Conservation (phyloP, 1,140 invertebrate genomes). For the Heliothis virescens region DNA sequence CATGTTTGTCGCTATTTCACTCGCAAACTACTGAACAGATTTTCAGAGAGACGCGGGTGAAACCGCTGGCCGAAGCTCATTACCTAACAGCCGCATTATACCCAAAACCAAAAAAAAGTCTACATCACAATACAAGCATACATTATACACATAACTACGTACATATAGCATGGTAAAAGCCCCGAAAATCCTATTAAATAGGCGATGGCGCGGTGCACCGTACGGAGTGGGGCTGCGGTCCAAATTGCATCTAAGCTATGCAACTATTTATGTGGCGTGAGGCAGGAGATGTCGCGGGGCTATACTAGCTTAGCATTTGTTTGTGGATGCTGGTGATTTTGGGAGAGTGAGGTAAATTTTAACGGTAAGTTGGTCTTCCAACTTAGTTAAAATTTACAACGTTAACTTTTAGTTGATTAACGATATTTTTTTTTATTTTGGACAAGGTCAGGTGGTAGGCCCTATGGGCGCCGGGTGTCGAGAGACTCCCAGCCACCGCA, state of each 20-base stretch:
- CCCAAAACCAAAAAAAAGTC: background rate
- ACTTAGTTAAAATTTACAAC: no score
- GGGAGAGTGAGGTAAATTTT: background rate
- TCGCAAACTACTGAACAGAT: no score
- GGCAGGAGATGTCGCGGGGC: constrained; percentile 6
- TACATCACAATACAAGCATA: background rate
- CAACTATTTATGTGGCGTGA: constrained; percentile 44
- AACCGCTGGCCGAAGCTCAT: no score
- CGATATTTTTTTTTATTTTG: no score
- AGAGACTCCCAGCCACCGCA: no score
- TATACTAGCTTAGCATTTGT: background rate
- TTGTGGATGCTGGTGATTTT: background rate
- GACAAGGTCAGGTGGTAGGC: no score
- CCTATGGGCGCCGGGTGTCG: no score
- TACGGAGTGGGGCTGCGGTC: constrained; percentile 47
- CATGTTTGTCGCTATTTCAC: no score
- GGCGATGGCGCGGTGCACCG: constrained; percentile 46
- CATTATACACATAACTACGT: background rate
- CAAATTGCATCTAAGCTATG: constrained; percentile 55
- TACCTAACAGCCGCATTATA: no score
- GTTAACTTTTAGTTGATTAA: no score
- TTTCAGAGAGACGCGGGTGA: no score
- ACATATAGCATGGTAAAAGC: constrained; percentile 44
- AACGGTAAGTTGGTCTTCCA: background rate
- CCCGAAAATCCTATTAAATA: constrained; percentile 53